phyloP scores from a whole-genome alignment of 2,113 vertebrate genomes.

The Pedionomus torquatus region DNA sequence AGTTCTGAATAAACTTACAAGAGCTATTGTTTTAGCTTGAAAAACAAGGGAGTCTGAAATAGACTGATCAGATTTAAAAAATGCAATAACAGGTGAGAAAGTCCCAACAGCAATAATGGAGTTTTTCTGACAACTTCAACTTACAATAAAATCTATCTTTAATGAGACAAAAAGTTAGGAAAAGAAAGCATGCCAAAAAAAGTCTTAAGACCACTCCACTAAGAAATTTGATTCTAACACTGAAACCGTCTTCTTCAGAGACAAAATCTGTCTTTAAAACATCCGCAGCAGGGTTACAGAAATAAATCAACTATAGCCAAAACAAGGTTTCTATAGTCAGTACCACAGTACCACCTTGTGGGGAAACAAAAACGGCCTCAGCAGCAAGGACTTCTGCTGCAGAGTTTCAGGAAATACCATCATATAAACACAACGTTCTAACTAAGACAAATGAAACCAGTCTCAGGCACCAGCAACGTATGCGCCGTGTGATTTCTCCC shows the following conservation, averaged over 20 bases:
- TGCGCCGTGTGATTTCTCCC: not conserved
- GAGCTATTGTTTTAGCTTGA: not conserved
- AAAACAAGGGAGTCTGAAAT: not conserved
- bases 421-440: constrained; percentile 29
- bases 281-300: constrained; percentile 40
- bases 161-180: not conserved
- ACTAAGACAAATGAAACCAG: not conserved
- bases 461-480: not conserved
- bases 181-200: not conserved
- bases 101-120: not conserved
- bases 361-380: constrained; percentile 10
- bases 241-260: constrained; percentile 39
- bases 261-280: constrained; percentile 64
- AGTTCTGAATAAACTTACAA: not conserved
- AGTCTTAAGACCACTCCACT: constrained; percentile 1
- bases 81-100: not conserved
- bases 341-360: constrained; percentile 83
- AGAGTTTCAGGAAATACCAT: not conserved
- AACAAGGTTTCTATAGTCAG: constrained; percentile 36
- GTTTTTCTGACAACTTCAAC: not conserved
- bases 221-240: constrained; percentile 33
- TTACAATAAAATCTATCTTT: not conserved
- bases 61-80: not conserved
- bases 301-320: constrained; percentile 31
- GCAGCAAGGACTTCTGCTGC: not conserved